Conservation (phyloP, 1,140 invertebrate genomes). For the Drosophila asahinai region DNA sequence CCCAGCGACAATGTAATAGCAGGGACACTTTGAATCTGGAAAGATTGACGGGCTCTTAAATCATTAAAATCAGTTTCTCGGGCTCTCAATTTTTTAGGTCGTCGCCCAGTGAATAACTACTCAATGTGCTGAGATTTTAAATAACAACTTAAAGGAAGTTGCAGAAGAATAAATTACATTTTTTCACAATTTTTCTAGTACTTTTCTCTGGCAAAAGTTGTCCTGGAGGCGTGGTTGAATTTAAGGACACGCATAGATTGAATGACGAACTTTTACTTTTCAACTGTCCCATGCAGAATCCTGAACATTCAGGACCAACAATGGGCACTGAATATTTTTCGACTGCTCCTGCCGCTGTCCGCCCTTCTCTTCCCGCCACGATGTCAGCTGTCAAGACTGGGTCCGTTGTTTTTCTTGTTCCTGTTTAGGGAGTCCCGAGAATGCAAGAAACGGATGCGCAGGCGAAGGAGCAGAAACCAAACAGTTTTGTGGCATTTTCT, state of each 20-base stretch:
- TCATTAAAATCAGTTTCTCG: neutral
- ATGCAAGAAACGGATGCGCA: constrained; percentile 48
- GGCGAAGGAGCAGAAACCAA: constrained; percentile 52
- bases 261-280: constrained; percentile 78
- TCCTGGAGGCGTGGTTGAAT: constrained; percentile 51
- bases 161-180: too few relatives aligned
- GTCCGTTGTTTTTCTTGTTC: constrained; percentile 43
- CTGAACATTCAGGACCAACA: constrained; percentile 21
- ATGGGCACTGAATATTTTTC: constrained; percentile 62
- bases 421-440: constrained; percentile 23
- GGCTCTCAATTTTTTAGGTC: too few relatives aligned
- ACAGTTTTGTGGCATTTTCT: constrained; percentile 77
- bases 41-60: too few relatives aligned
- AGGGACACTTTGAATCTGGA: constrained; percentile 12
- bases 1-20: constrained; percentile 4
- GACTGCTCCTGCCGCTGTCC: constrained; percentile 34
- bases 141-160: too few relatives aligned
- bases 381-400: constrained; percentile 42
- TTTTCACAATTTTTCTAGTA: constrained; percentile 36
- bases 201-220: constrained; percentile 2
- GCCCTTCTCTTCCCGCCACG: neutral
- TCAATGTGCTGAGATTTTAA: too few relatives aligned
- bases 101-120: too few relatives aligned
- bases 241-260: constrained; percentile 69
- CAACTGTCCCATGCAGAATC: constrained; percentile 26